Percentiles rank a stretch among this genome's conserved stretches.
Conservation (phyloP, 2,888 invertebrate species). For the Pardosa pseudoannulata region DNA sequence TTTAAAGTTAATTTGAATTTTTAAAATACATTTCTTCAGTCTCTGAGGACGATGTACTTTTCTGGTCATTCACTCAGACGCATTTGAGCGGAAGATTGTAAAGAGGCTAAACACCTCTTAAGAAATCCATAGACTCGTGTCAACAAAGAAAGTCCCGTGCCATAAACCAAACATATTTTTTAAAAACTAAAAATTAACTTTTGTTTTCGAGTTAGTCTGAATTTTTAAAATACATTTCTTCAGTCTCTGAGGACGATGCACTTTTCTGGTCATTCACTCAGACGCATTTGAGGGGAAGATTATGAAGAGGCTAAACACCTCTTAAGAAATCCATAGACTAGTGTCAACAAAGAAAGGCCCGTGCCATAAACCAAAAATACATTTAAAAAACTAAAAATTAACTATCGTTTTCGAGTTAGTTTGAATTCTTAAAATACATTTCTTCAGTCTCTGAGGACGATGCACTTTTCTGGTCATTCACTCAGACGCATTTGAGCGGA, state of each 20-base stretch:
- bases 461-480: too few species aligned
- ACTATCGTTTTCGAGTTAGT: too few species aligned
- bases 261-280: slow-evolving; percentile 63
- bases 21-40: too few species aligned
- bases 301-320: slow-evolving; percentile 34
- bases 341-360: slow-evolving; percentile 28
- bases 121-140: slow-evolving; percentile 26
- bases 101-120: slow-evolving; percentile 48
- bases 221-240: too few species aligned
- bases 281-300: slow-evolving; percentile 57
- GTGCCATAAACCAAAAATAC: slow-evolving; percentile 50
- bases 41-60: slow-evolving; percentile 22
- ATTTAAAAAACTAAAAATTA: too few species aligned
- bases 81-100: slow-evolving; percentile 59
- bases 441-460: too few species aligned
- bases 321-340: slow-evolving; percentile 39
- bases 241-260: background rate
- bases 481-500: slow-evolving; percentile 56
- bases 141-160: slow-evolving; percentile 29
- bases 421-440: too few species aligned
- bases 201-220: too few species aligned
- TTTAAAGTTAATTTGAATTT: too few species aligned
- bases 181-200: too few species aligned
- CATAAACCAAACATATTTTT: too few species aligned
- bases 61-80: slow-evolving; percentile 56